These are phyloP conservation scores for Piliocolobus tephrosceles DNA, from an alignment of 2,113 vertebrate species.

Conservation along the genomic window DNA sequence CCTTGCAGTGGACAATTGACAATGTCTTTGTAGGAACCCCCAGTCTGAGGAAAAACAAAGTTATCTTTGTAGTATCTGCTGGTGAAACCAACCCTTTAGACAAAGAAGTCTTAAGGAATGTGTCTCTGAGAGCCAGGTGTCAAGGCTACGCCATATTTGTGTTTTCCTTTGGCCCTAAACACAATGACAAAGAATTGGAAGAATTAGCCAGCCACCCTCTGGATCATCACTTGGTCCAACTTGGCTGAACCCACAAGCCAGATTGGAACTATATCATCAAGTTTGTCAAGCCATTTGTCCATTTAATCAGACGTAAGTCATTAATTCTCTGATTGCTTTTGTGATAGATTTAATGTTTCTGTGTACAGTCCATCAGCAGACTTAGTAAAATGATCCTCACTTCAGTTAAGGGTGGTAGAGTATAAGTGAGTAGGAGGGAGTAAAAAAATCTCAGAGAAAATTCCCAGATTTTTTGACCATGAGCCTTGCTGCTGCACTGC, in stretches of 20 bases:
- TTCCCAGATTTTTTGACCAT: not conserved
- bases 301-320: slow-evolving; percentile 85
- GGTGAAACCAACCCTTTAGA: slow-evolving; percentile 78
- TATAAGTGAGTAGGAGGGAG: not conserved
- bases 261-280: slow-evolving; percentile 84
- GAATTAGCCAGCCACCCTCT: slow-evolving; percentile 84
- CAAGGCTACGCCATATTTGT: slow-evolving; percentile 87
- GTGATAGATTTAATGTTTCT: not conserved
- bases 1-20: slow-evolving; percentile 78
- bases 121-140: slow-evolving; percentile 85
- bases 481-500: not conserved
- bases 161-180: slow-evolving; percentile 84
- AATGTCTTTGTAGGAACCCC: slow-evolving; percentile 75
- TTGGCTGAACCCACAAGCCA: slow-evolving; percentile 77
- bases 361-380: not conserved
- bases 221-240: slow-evolving; percentile 87
- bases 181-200: slow-evolving; percentile 82
- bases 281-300: slow-evolving; percentile 88
- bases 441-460: not conserved
- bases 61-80: slow-evolving; percentile 78
- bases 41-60: slow-evolving; percentile 73
- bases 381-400: not conserved
- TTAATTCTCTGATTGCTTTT: not conserved
- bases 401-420: not conserved
- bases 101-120: slow-evolving; percentile 76